Conservation (phyloP, 2,888 invertebrate species). For the Hirtodrosophila trivittata region DNA sequence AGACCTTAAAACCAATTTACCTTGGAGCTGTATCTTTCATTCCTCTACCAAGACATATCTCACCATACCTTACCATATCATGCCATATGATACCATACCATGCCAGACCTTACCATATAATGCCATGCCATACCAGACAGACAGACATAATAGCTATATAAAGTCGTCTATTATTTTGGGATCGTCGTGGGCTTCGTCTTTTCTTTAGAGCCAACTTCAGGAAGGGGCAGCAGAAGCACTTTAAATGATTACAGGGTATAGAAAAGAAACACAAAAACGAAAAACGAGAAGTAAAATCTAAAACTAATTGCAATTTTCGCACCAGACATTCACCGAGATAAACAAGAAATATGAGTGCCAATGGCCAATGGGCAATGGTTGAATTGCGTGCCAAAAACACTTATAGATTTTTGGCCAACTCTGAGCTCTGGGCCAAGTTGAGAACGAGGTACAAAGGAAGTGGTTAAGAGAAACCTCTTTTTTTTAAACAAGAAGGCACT, state of each 20-base stretch:
- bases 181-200: no score
- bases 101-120: no score
- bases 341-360: constrained; percentile 44
- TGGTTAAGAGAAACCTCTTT: constrained; percentile 20
- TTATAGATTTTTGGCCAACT: constrained; percentile 44
- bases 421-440: constrained; percentile 50
- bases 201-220: no score
- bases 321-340: constrained; percentile 46
- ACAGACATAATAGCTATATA: no score
- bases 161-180: no score
- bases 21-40: no score
- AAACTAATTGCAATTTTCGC: constrained; percentile 64
- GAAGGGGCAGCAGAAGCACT: no score
- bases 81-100: no score
- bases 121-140: no score
- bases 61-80: no score
- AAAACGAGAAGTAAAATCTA: constrained; percentile 3
- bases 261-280: neutral
- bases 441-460: constrained; percentile 6
- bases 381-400: constrained; percentile 66
- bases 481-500: constrained; percentile 25
- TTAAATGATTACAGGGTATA: no score
- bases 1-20: constrained; percentile 32
- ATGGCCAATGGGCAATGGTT: constrained; percentile 48
- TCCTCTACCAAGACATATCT: no score